Conservation (phyloP, 2,797 vertebrate genomes). For the Crypturellus tataupa region DNA sequence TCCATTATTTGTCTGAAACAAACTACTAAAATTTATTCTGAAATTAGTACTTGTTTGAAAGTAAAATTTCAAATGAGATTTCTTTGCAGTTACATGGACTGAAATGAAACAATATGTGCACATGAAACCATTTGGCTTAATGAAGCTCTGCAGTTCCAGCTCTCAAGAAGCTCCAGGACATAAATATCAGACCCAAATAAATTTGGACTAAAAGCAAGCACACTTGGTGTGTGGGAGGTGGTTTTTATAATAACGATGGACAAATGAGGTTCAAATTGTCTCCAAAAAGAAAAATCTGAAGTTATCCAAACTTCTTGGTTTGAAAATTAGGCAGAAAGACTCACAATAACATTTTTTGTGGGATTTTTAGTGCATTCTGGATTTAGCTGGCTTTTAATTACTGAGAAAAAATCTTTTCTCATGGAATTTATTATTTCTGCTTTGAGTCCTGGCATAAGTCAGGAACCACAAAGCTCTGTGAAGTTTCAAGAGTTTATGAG, state of each 20-base stretch:
- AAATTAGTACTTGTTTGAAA: not conserved
- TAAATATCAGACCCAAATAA: not conserved
- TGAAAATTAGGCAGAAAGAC: not conserved
- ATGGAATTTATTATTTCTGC: not conserved
- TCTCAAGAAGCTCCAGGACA: not conserved
- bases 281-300: not conserved
- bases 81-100: not conserved
- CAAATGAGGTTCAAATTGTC: not conserved
- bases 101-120: not conserved
- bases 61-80: not conserved
- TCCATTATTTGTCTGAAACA: not conserved
- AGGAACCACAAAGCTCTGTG: not conserved
- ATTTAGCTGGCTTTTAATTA: not conserved
- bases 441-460: not conserved
- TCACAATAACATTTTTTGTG: not conserved
- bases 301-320: not conserved
- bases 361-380: not conserved
- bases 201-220: not conserved
- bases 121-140: not conserved
- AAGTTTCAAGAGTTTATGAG: not conserved
- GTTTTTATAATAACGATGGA: not conserved
- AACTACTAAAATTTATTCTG: not conserved
- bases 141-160: not conserved
- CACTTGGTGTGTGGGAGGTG: not conserved
- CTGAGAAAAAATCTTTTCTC: accelerated